A percentile compares a stretch with the other conserved stretches of the same genome.
These are phyloP conservation scores for Rhabdomys dilectus DNA, from an alignment of 2,113 vertebrate species.

Conservation along the genomic window DNA sequence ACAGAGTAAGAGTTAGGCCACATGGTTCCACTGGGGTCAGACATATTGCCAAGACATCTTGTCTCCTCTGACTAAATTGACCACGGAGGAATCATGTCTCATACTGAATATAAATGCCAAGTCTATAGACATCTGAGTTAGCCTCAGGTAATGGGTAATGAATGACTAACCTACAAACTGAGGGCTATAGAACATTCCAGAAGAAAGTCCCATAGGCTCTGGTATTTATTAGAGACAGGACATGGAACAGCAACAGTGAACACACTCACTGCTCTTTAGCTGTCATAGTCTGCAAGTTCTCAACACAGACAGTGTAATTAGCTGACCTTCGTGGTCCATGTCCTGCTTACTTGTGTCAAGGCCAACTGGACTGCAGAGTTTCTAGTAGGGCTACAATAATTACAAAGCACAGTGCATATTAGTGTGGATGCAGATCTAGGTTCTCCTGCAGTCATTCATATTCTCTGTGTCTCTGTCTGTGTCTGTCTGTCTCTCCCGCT, in stretches of 20 bases:
- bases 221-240: not conserved
- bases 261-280: constrained; percentile 27
- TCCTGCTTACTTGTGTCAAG: not conserved
- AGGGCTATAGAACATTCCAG: constrained; percentile 5
- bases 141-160: not conserved
- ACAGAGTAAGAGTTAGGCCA: not conserved
- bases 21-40: not conserved
- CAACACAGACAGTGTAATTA: constrained; percentile 50
- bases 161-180: not conserved
- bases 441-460: not conserved
- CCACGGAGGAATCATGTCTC: not conserved
- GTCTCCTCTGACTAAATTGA: not conserved
- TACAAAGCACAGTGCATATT: not conserved
- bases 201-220: not conserved
- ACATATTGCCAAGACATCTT: not conserved
- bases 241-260: not conserved
- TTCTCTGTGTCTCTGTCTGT: not conserved
- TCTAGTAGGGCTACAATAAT: constrained; percentile 21
- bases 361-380: not conserved
- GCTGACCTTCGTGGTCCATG: not conserved
- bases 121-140: not conserved
- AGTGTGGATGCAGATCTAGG: not conserved
- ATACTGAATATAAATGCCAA: not conserved
- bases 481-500: not conserved
- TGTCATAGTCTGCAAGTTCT: constrained; percentile 23